Conservation (phyloP, 2,113 vertebrate species). For the Macheiramphus alcinus region DNA sequence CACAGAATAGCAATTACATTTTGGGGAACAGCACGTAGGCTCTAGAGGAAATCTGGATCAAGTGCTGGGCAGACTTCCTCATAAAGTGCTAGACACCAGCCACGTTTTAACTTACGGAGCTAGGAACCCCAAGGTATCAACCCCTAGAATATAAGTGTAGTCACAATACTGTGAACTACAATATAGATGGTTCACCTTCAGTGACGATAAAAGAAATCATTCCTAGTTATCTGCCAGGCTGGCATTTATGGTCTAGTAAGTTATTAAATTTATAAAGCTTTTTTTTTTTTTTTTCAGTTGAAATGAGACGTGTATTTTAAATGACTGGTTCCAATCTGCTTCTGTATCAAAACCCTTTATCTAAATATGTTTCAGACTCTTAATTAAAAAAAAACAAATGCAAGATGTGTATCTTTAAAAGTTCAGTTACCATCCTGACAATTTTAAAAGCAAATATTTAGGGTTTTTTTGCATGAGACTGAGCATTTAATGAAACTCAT, state of each 20-base stretch:
- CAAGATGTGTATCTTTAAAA: not conserved
- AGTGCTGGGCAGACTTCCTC: not conserved
- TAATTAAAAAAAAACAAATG: not conserved
- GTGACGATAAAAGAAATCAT: not conserved
- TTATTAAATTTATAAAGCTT: not conserved
- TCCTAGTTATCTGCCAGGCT: not conserved
- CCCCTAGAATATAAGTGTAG: not conserved
- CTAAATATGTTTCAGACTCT: not conserved
- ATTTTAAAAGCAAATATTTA: not conserved
- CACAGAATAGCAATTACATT: not conserved
- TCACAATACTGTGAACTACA: not conserved
- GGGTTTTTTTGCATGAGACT: not conserved
- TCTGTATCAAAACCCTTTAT: not conserved
- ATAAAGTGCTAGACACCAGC: not conserved
- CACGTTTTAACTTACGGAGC: not conserved
- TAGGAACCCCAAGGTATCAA: not conserved
- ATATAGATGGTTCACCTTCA: not conserved
- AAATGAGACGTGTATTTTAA: not conserved
- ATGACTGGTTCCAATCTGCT: not conserved
- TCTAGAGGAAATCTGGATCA: not conserved
- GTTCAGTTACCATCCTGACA: not conserved
- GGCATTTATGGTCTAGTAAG: not conserved
- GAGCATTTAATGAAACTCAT: not conserved
- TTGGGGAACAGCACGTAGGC: not conserved
- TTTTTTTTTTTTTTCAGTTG: not conserved